phyloP scores from a whole-genome alignment of 2,888 invertebrate species.

The Loripinus fragilis region DNA sequence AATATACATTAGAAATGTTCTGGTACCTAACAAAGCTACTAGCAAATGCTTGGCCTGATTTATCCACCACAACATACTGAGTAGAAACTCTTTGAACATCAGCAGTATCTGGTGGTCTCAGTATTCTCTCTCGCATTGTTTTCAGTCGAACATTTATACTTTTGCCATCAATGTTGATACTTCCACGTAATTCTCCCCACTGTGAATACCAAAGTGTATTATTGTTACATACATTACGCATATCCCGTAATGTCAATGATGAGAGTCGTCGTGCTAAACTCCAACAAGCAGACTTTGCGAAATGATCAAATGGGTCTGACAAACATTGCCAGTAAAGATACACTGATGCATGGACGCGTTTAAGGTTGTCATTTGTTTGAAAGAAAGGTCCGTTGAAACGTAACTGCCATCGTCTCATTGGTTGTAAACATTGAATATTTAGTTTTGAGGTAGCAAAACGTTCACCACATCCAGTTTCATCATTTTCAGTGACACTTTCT shows the following conservation, averaged over 20 bases:
- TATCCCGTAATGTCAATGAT: neutral
- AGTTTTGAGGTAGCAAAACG: too few species aligned
- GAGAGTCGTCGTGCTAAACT: neutral
- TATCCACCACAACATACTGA: neutral
- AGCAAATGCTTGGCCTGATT: slow-evolving; percentile 2
- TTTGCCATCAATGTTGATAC: slow-evolving; percentile 1
- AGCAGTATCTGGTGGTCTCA: neutral
- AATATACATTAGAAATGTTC: neutral
- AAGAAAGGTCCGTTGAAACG: neutral
- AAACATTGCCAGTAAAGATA: slow-evolving; percentile 12
- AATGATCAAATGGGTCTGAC: neutral
- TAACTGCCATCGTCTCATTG: neutral
- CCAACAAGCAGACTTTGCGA: neutral
- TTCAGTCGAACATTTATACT: neutral
- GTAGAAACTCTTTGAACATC: neutral
- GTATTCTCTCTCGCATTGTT: neutral
- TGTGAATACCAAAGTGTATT: neutral
- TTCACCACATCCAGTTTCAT: too few species aligned
- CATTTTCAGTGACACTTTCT: neutral
- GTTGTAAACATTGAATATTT: neutral
- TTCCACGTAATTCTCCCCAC: slow-evolving; percentile 17
- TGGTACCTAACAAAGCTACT: neutral
- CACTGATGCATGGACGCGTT: neutral
- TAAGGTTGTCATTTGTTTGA: neutral
- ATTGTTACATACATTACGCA: neutral